Evolutionary conservation across 2,888 invertebrate species (phyloP).

Genomic region (Caenorhabditis plicata): DNA sequence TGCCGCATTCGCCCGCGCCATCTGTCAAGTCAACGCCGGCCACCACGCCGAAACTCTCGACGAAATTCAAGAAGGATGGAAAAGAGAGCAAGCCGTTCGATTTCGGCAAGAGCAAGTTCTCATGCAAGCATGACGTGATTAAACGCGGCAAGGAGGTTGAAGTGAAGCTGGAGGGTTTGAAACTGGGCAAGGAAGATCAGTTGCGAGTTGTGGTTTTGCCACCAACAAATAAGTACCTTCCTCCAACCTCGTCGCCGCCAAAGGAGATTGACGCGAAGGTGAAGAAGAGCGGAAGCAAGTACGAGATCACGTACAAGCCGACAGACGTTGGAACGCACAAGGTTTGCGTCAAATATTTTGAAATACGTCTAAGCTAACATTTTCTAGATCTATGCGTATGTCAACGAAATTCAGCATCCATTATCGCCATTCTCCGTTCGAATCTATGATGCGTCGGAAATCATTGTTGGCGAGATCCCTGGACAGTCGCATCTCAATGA

Average conservation of each 20-base stretch:
- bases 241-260: conserved; percentile 12
- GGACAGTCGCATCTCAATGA: conserved; percentile 81
- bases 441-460: conserved; percentile 76
- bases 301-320: conserved; percentile 75
- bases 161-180: conserved; percentile 61
- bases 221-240: conserved; percentile 46
- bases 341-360: too few species aligned
- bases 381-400: conserved; percentile 55
- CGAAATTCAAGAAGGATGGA: conserved; percentile 54
- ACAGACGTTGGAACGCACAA: conserved; percentile 76
- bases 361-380: too few species aligned
- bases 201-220: conserved; percentile 56
- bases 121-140: conserved; percentile 62
- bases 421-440: conserved; percentile 60
- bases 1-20: conserved; percentile 50
- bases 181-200: conserved; percentile 61
- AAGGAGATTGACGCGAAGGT: conserved; percentile 44
- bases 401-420: conserved; percentile 60
- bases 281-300: conserved; percentile 63
- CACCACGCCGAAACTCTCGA: conserved; percentile 55
- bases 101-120: conserved; percentile 62
- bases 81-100: conserved; percentile 48
- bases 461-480: conserved; percentile 88
- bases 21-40: conserved; percentile 54
- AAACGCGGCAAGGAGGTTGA: conserved; percentile 47